Base-by-base conservation (phyloP, 2,113 vertebrate genomes). In the Epinephelus fuscoguttatus region DNA sequence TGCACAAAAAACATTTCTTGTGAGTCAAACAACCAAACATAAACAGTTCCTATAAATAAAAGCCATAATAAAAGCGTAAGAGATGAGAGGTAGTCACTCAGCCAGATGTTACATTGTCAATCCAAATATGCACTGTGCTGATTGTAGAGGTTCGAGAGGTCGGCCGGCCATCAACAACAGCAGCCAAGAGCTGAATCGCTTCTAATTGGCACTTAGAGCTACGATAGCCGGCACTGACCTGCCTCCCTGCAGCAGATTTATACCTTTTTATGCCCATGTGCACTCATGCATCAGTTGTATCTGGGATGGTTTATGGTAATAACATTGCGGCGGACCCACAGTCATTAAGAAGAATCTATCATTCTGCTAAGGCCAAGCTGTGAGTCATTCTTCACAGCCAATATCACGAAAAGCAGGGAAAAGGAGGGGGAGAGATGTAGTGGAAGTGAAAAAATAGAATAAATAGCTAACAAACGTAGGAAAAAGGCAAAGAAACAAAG, bases 331-430 rank as follows among this genome's bases (percentile, higher is more conserved):
- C 14, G 11, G 70, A 72, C 53, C 74, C 61, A 78, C 66, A 85
- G 87, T 91, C 91, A 91, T 94, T 93, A 93, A 71, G 83, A 80
- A 45, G 72, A 89, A 92, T 89, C 80, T 89, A 75, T 90, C 90
- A 88, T 86, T 86, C 81, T 85, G 86, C 84, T 81, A 59, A 63
- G 75, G 89, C 79, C 78, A 60, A 80, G 77, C 68, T 80, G 71
- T 61, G 78, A 91, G 67, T 84, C 89, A 86, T 88, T 90, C 60
- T 75, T 91, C 89, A 91, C 72, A 80, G 64, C 45, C 79, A 76
- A 69, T 49, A 88, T 77, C 68, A 81, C 37, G 4, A 74, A 81
- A 70, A 25, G 72, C 55, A 50, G 30, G 11, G 37, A 21, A 13
- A 63, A 21, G 49, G 6, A 59, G 50, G 4, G 14, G 18, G 73